Evolutionary conservation across 2,888 invertebrate species (phyloP).

Genomic region (Tortrix viridana): DNA sequence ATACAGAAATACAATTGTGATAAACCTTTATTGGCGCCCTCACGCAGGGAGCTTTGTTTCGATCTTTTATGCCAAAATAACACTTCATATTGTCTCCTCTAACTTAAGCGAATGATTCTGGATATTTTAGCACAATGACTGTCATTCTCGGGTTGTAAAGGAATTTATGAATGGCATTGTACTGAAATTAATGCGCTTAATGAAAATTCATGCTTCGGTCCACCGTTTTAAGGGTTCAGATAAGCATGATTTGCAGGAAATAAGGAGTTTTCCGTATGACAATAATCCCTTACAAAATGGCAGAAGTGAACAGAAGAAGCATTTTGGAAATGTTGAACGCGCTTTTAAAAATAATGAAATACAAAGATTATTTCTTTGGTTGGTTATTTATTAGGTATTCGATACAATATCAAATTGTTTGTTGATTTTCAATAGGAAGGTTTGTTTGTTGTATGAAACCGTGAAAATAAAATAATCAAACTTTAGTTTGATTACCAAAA

Average conservation of each 20-base stretch:
- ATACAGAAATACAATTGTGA: constrained; percentile 68
- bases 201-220: not conserved
- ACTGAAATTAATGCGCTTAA: not conserved
- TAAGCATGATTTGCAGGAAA: not conserved
- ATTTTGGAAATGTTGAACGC: too few species aligned
- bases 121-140: not conserved
- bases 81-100: constrained; percentile 45
- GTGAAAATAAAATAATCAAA: too few species aligned
- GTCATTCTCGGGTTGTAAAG: not conserved
- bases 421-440: too few species aligned
- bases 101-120: constrained; percentile 4
- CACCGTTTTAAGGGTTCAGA: not conserved
- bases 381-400: too few species aligned
- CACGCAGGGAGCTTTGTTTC: constrained; percentile 52
- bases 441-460: too few species aligned
- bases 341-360: too few species aligned
- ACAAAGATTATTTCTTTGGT: too few species aligned
- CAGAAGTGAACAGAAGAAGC: too few species aligned
- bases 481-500: too few species aligned
- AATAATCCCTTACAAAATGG: too few species aligned
- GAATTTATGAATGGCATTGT: not conserved
- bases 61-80: constrained; percentile 52
- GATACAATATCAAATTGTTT: too few species aligned
- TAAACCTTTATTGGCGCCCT: constrained; percentile 69
- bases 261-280: not conserved